A percentile compares a stretch with the other conserved stretches of the same genome.
These are phyloP conservation scores for Iselma pallidipennis DNA, from an alignment of 2,888 invertebrate genomes.

Conservation along the genomic window DNA sequence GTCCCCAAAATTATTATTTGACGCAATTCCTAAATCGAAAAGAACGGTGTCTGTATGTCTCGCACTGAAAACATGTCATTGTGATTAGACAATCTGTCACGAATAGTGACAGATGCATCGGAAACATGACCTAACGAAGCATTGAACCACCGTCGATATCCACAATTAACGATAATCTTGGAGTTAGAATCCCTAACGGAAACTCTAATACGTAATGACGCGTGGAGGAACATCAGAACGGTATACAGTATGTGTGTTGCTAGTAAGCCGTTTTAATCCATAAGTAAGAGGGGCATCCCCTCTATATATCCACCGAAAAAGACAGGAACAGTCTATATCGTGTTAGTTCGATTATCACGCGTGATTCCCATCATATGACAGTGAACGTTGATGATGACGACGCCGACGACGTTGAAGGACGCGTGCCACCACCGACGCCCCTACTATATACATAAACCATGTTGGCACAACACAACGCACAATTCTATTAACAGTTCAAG, in stretches of 20 bases:
- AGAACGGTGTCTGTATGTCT: neutral
- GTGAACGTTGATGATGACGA: slow-evolving; percentile 17
- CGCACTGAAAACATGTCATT: slow-evolving; percentile 11
- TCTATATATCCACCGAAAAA: slow-evolving; percentile 13
- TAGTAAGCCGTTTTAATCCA: slow-evolving; percentile 41
- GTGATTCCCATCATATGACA: slow-evolving; percentile 46
- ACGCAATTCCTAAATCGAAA: neutral
- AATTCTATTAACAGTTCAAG: neutral
- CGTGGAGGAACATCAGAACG: slow-evolving; percentile 37
- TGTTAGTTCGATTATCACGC: slow-evolving; percentile 53
- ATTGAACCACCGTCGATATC: slow-evolving; percentile 37
- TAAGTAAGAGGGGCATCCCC: neutral
- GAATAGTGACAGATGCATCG: slow-evolving; percentile 32
- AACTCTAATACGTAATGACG: slow-evolving; percentile 49
- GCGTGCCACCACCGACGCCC: slow-evolving; percentile 43
- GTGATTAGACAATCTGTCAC: slow-evolving; percentile 27
- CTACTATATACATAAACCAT: slow-evolving; percentile 36
- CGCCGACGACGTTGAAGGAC: slow-evolving; percentile 35
- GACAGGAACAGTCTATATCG: slow-evolving; percentile 40
- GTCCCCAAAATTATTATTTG: neutral
- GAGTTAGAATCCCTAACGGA: slow-evolving; percentile 40
- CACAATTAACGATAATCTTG: slow-evolving; percentile 36
- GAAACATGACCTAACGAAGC: slow-evolving; percentile 37
- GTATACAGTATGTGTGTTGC: slow-evolving; percentile 17
- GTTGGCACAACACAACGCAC: slow-evolving; percentile 44